Base-by-base conservation (phyloP, 2,888 invertebrate genomes). In the Cataglyphis altisquamis region DNA sequence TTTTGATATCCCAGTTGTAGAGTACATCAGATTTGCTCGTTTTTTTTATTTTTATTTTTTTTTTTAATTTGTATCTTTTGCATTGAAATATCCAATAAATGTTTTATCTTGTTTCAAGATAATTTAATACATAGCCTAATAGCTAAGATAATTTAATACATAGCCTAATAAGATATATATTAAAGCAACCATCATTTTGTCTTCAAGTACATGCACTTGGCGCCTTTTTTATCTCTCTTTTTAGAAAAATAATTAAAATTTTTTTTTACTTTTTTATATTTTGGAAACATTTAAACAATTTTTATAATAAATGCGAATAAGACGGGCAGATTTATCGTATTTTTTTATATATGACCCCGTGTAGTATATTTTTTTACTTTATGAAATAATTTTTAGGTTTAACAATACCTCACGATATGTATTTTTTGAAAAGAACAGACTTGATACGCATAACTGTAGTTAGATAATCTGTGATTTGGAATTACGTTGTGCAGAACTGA, bases 1-100 rank as follows among this genome's bases (percentile, higher is more conserved):
- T 84, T 88, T 89, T 83, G 36, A 68, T 57, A 32, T 60, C 41
- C 15, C 45, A 36, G 29, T 67, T 45, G 39, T 29, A 25, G 25
- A 63, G 6, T 64, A 21, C 21, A 48, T 64, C 63, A 45, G n/a
- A 74, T 66, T 63, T 77, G 39, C 52, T 55, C 12, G 52, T 55
- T 77, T 75, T 45, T 29, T 41, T 60, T 39, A n/a, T 68, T n/a
- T 63, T n/a, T 36, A 48, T 32, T 25, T 32, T 32, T 32, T 12
- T 15, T 60, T 57, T 39, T 9, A n/a, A n/a, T 55, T 55, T 52
- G 3, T 15, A 32, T 15, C 25, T 9, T 32, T 74, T 63, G 3
- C 29, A 32, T 9, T 62, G 39, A 73, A 12, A 18, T 57, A 70
- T 36, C 21, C 15, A 29, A 36, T 29, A 60, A n/a, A 25, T 32